Evolutionary conservation across 1,140 invertebrate species (phyloP), one percentile per base, ranked within the genome.

Genomic region (Drosophila ercepeae): DNA sequence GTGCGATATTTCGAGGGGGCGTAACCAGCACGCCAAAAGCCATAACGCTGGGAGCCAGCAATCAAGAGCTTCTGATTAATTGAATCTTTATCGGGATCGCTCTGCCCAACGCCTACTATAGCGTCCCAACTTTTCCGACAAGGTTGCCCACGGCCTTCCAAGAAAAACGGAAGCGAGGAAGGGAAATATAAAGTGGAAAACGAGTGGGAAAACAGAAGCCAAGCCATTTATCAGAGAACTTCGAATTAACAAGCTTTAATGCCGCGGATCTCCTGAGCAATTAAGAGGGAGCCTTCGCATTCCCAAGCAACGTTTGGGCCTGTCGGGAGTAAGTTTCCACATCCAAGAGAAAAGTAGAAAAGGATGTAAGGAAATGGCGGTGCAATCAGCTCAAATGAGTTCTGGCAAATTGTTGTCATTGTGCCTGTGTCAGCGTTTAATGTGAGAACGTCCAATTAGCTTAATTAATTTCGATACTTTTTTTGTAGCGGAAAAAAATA

Each of bases 21-120:
- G 63, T 64, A 65, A 51, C 64, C 42, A 65, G 42, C 63, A 51
- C 27, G 58, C 46, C 45, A 53, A 78, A 79, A 81, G 78, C 78
- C 78, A 51, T 81, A 81, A 50, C 51, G 41, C 60, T 19, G 45
- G 14, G 21, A 46, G 41, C 42, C 18, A 14, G 34, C 19, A 73
- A 39, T 59, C 49, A 58, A 73, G 53, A 52, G 74, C 68, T 69
- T 55, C 78, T 74, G 78, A 49, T 64, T 82, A 83, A 82, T 82
- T 82, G 74, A 77, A 69, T 77, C 59, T 69, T 68, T 74, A 82
- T 82, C 75, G 61, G 55, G 54, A 51, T 55, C 13, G 32, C 6
- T 32, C 8, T 34, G 18, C 48, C 34, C 49, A 14, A 41, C 67
- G 78, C 49, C 69, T 50, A 39, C 57, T 19, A 19, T 27, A 54